A percentile compares a stretch with the other conserved stretches of the same genome.
phyloP scores from a whole-genome alignment of 2,113 vertebrate species.

The Hemiprocne comata region DNA sequence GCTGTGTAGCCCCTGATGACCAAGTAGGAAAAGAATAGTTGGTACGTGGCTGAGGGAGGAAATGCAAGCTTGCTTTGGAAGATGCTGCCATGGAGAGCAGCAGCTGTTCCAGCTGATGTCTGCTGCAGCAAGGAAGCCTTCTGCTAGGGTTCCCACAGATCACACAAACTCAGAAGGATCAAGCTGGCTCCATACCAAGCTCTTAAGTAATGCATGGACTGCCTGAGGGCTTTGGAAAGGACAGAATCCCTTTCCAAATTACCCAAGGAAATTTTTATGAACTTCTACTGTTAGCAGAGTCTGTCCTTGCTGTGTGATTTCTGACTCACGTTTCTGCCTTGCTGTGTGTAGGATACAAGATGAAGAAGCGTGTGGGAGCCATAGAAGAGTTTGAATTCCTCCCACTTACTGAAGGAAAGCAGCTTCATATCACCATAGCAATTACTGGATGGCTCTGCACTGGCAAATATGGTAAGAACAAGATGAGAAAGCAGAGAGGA shows the following conservation, averaged over 20 bases:
- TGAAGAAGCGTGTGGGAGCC: conserved; percentile 96
- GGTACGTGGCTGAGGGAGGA: not conserved
- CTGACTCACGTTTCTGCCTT: not conserved
- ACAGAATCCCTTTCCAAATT: not conserved
- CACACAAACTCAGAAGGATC: not conserved
- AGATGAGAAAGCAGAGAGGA: not conserved
- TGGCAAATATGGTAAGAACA: conserved; percentile 91
- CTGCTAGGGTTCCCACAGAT: not conserved
- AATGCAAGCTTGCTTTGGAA: not conserved
- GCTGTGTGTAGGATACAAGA: conserved; percentile 89
- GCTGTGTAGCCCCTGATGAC: not conserved
- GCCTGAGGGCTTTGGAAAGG: not conserved
- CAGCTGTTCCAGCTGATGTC: not conserved
- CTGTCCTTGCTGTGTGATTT: not conserved
- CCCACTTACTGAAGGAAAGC: conserved; percentile 87
- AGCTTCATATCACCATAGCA: conserved; percentile 91
- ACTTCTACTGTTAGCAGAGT: not conserved
- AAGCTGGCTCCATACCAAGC: not conserved
- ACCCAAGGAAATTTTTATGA: not conserved
- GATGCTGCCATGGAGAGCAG: not conserved
- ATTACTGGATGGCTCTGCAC: conserved; percentile 94
- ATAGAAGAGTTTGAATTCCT: conserved; percentile 97
- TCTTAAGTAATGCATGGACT: not conserved
- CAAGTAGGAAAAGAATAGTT: not conserved
- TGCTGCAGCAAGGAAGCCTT: not conserved